A percentile compares a stretch with the other conserved stretches of the same genome.
These are phyloP conservation scores for Steatornis caripensis DNA, from an alignment of 2,113 vertebrate species.

Conservation along the genomic window DNA sequence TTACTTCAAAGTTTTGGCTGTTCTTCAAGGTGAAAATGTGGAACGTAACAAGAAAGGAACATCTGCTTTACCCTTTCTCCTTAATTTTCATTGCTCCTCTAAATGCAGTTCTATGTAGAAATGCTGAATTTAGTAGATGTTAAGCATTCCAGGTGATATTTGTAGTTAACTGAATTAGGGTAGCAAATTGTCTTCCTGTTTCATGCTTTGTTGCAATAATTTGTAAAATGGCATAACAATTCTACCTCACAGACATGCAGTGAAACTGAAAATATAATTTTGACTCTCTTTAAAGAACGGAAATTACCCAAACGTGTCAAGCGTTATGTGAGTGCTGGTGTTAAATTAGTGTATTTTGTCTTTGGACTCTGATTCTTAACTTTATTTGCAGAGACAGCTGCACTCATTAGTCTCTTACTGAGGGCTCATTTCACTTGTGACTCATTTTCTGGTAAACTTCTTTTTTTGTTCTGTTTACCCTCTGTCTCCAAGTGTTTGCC, in stretches of 20 bases:
- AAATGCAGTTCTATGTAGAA: neutral
- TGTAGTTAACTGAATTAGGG: neutral
- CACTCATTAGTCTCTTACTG: slow-evolving; percentile 18
- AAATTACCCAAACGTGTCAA: neutral
- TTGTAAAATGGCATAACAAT: neutral
- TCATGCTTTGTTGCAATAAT: neutral
- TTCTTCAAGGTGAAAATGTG: neutral
- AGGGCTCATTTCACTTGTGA: neutral
- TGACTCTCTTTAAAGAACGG: neutral
- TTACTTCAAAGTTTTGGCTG: neutral
- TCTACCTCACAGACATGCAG: neutral
- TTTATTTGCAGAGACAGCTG: neutral
- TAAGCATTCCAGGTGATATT: neutral
- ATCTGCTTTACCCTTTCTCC: neutral
- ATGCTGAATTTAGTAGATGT: neutral
- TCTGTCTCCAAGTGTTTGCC: neutral
- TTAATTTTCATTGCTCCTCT: neutral
- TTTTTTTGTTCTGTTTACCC: neutral
- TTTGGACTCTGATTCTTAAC: neutral
- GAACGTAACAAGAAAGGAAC: fast-evolving
- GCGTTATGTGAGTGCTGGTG: neutral
- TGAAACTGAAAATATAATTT: neutral
- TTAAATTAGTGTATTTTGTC: neutral
- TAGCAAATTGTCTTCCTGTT: neutral
- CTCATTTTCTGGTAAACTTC: neutral